Base-by-base conservation (phyloP, 2,888 invertebrate genomes). In the Lomographa bimaculata region DNA sequence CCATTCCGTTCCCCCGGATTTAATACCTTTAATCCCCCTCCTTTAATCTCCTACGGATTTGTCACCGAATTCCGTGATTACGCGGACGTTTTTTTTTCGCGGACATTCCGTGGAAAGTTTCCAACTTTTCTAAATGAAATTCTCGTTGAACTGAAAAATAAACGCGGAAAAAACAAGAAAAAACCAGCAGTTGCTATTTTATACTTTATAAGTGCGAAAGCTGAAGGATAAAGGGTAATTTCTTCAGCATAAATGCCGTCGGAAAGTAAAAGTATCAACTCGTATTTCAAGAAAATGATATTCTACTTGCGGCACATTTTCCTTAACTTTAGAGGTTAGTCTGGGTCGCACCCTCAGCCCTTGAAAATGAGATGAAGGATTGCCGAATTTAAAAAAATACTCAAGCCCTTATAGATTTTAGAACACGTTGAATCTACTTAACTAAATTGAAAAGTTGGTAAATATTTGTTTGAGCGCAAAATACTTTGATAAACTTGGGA, bases 1-100 rank as follows among this genome's bases (percentile, higher is more conserved):
- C 43, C 41, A 50, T 55, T 50, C 48, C 46, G 34, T 50, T 50
- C 50, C 53, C 41, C 45, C 40, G 37, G 51, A 54, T 50, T 62
- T 60, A 61, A 65, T 55, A 54, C 53, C 56, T 38, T 51, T 64
- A 64, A 71, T 65, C 61, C 60, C 45, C 53, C n/a, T n/a, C n/a
- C n/a, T n/a, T n/a, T n/a, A n/a, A n/a, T n/a, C n/a, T n/a, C 46
- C 38, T 39, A 38, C 46, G 59, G 63, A 64, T 69, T 63, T 64
- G 60, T 63, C 59, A 50, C 47, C 42, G 50, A 60, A 61, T 56
- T 59, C 43, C 48, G 56, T 61, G 57, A 63, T 62, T 61, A 62
- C 47, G 46, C 35, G 39, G 57, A 30, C 46, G 43, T 35, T 42
- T 51, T 48, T 38, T 45, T 23, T 25, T 25, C 33, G 9, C 21